Evolutionary conservation across 2,113 vertebrate genomes (phyloP).

Genomic region (Scomber scombrus): DNA sequence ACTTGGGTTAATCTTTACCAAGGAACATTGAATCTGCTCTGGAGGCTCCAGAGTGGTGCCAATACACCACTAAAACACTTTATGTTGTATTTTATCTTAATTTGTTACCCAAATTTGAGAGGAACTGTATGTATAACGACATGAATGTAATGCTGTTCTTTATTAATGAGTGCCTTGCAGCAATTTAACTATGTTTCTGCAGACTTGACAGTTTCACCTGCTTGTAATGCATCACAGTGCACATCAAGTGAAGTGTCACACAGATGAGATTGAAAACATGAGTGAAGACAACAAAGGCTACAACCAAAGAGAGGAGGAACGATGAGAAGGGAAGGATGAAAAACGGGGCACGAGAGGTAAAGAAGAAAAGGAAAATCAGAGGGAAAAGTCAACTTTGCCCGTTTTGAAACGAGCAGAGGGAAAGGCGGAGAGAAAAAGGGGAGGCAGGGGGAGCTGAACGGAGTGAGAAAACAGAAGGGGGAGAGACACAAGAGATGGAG

Average conservation of each 20-base stretch:
- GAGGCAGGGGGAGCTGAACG: conserved; percentile 14
- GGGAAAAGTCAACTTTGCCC: background rate
- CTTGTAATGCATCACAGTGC: background rate
- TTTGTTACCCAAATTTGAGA: background rate
- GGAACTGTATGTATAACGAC: background rate
- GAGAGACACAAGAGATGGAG: background rate
- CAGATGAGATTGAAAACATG: background rate
- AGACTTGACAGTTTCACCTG: conserved; percentile 7
- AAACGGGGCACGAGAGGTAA: background rate
- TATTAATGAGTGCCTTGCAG: background rate
- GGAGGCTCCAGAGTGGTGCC: background rate
- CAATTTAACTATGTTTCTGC: conserved; percentile 1
- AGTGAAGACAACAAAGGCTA: conserved; percentile 17
- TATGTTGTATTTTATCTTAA: background rate
- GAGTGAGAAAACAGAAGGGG: conserved; percentile 38
- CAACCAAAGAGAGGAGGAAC: background rate
- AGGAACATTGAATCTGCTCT: background rate
- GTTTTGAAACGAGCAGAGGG: conserved; percentile 37
- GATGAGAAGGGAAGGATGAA: background rate
- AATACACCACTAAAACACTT: too few species aligned
- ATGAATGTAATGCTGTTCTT: background rate
- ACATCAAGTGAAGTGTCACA: conserved; percentile 6
- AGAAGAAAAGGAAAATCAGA: background rate
- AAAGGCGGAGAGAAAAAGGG: conserved; percentile 17
- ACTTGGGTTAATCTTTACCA: background rate